Base-by-base conservation (phyloP, 2,797 vertebrate species). In the Mus caroli region DNA sequence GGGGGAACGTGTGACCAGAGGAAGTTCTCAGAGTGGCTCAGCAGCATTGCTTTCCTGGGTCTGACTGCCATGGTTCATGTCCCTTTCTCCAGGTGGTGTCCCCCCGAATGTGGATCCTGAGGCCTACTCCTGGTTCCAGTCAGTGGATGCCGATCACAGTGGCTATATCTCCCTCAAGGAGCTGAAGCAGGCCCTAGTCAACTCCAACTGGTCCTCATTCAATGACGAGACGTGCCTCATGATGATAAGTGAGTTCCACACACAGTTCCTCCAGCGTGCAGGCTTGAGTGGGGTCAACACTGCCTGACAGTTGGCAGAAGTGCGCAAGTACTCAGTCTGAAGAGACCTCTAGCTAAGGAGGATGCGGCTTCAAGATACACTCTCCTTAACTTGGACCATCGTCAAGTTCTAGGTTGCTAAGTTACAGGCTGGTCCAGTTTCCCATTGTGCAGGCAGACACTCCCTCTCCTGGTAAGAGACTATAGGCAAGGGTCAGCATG, bases 141-240 rank as follows among this genome's bases (percentile, higher is more conserved):
- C 98, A 0, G 99, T 99, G 5, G 99, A 99, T 78, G 92, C 98
- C 0, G 99, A 99, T 97, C 99, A 43, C 97, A 99, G 99, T 7
- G 99, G 99, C 82, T 99, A 97, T 97, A 99, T 99, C 98, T 99
- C 99, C 0, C 94, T 98, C n/a, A 99, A 99, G 98, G 99, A 99
- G 98, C 99, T 99, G 92, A 99, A 99, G 92, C 99, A 99, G 98
- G 99, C 99, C 0, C 99, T 99, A 2, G 98, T 99, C 98, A 99
- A 99, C 98, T 99, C 99, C 97, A 99, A 99, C 98, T 99, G 99
- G 99, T 99, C 99, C 0, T 86, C 99, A 0, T 99, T 99, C 98
- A 99, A 99, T 6, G 99, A 99, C 0, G 99, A 99, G 98, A 99
- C 99, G 2, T 99, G 99, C 96, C 98, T 99, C 90, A 99, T 99